Conservation (phyloP, 2,797 vertebrate species). For the Peromyscus melanophrys region DNA sequence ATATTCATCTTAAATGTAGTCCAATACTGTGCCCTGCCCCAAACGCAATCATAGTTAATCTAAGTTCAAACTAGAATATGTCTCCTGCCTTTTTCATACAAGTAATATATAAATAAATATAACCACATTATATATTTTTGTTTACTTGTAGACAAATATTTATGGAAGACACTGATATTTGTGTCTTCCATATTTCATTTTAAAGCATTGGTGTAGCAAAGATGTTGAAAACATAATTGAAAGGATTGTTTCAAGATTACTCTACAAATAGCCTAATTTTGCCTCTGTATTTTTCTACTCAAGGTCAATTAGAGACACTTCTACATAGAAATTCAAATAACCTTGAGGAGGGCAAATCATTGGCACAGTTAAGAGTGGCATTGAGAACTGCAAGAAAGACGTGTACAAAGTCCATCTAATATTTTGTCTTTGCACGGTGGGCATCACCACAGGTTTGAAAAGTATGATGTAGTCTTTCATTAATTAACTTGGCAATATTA, state of each 20-base stretch:
- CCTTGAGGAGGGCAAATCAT: slow-evolving; percentile 68
- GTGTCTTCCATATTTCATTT: slow-evolving; percentile 27
- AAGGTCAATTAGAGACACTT: slow-evolving; percentile 59
- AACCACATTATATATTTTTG: not conserved
- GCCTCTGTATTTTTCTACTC: slow-evolving; percentile 12
- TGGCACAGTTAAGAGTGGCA: slow-evolving; percentile 53
- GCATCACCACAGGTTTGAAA: slow-evolving; percentile 49
- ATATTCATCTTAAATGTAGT: not conserved
- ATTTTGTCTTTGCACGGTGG: slow-evolving; percentile 40
- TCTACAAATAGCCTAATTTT: slow-evolving; percentile 57
- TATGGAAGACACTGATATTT: not conserved
- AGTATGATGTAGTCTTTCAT: slow-evolving; percentile 66
- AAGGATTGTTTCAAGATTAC: slow-evolving; percentile 44
- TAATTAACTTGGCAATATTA: slow-evolving; percentile 74
- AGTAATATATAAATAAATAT: not conserved
- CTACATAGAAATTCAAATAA: slow-evolving; percentile 59
- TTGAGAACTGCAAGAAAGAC: slow-evolving; percentile 56
- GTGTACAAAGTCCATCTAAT: not conserved
- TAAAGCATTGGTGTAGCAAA: slow-evolving; percentile 15
- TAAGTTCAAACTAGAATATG: not conserved
- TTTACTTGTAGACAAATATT: not conserved
- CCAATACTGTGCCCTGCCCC: not conserved
- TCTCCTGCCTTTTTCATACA: not conserved
- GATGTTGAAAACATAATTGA: slow-evolving; percentile 21
- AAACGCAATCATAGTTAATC: not conserved